These are phyloP conservation scores for Mohoua ochrocephala DNA, from an alignment of 2,113 vertebrate species.

Conservation along the genomic window DNA sequence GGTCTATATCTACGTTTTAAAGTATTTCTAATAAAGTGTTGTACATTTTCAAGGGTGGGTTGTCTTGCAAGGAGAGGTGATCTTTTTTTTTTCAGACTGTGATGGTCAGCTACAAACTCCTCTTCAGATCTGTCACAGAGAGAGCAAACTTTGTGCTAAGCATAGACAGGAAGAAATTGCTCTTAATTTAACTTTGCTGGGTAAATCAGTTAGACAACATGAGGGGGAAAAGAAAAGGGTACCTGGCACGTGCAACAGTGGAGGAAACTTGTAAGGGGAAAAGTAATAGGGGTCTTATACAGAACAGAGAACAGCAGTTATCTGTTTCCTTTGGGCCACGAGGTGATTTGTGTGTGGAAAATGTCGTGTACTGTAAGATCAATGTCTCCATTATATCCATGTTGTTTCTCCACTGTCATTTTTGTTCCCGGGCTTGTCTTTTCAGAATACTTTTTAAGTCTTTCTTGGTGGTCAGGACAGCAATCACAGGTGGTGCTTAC, in stretches of 20 bases:
- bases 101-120: not conserved
- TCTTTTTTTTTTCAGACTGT: not conserved
- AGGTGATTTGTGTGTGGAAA: not conserved
- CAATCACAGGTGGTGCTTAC: not conserved
- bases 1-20: not conserved
- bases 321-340: not conserved
- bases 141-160: not conserved
- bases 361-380: not conserved
- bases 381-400: not conserved
- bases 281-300: fast-evolving
- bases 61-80: not conserved
- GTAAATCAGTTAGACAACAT: not conserved
- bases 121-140: not conserved
- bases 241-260: not conserved
- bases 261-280: not conserved
- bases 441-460: not conserved
- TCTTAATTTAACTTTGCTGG: not conserved
- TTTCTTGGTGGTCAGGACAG: not conserved
- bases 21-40: not conserved
- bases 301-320: not conserved
- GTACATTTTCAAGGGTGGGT: not conserved
- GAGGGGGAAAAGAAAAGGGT: not conserved
- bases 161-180: not conserved
- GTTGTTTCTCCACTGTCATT: not conserved
- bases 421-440: not conserved